Base-by-base conservation (phyloP, 2,888 invertebrate species). In the Bellardia bayeri region DNA sequence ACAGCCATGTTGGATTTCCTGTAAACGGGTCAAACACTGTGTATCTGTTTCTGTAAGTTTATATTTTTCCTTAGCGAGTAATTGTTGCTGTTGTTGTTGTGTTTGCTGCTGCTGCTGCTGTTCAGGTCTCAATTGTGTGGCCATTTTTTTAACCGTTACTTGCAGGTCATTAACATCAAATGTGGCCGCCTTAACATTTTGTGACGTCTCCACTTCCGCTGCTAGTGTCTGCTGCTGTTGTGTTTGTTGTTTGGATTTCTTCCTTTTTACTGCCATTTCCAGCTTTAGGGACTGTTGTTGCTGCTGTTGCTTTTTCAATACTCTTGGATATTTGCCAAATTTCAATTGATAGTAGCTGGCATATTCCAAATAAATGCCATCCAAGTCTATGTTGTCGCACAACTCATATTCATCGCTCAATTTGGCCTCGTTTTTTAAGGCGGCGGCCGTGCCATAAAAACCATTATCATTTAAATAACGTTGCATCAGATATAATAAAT, bases 311-410 rank as follows among this genome's bases (percentile, higher is more conserved):
- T 91, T 92, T 90, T 96, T 96, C 74, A 97, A 95, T 89, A 98
- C 96, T 93, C 96, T 96, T 0, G 98, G 98, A 92, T 96, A 96
- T 92, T 97, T 97, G 92, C 97, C 97, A 94, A 98, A 98, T 91
- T 97, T 96, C 63, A 97, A 94, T 90, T 96, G 95, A 93, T 97
- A 98, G 93, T 97, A 98, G 88, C 97, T 97, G 91, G 96, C 97
- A 93, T 97, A 99, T 91, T 98, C 98, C 94, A 97, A 96, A 83
- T 98, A 94, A 89, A 99, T 97, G 61, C 97, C 96, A 88, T 97
- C 97, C 91, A 99, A 94, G 92, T 98, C 98, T 82, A 99, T 96
- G 91, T 99, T 99, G 91, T 99, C 99, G 93, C 98, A 99, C 54
- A 98, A 95, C 91, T 95, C 95, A 91, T 95, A 96, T 7, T 95